phyloP scores from a whole-genome alignment of 2,888 invertebrate genomes.

The Baronia brevicornis region DNA sequence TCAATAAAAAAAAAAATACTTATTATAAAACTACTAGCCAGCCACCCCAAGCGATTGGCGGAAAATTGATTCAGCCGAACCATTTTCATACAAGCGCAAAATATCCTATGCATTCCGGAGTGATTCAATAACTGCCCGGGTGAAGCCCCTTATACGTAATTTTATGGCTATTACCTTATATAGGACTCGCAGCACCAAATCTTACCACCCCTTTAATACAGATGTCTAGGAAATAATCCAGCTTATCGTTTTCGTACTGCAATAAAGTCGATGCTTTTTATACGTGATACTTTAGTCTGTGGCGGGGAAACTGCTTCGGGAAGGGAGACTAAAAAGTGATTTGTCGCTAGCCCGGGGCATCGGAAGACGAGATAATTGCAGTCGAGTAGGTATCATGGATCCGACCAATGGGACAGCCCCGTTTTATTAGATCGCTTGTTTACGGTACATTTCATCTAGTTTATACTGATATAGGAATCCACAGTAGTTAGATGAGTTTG shows the following conservation, averaged over 20 bases:
- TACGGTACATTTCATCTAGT: constrained; percentile 2
- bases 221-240: constrained; percentile 18
- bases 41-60: constrained; percentile 28
- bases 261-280: neutral
- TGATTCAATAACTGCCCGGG: constrained; percentile 54
- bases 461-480: constrained; percentile 3
- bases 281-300: constrained; percentile 9
- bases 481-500: too few relatives aligned
- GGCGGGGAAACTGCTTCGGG: constrained; percentile 7
- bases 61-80: constrained; percentile 36
- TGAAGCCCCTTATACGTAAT: constrained; percentile 44
- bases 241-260: constrained; percentile 2
- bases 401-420: constrained; percentile 59
- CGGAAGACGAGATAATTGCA: constrained; percentile 62
- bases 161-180: constrained; percentile 46
- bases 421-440: constrained; percentile 39
- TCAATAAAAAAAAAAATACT: constrained; percentile 4
- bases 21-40: constrained; percentile 8
- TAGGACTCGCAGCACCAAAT: constrained; percentile 35
- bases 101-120: constrained; percentile 59
- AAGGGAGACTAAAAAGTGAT: constrained; percentile 50
- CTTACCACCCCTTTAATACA: constrained; percentile 31
- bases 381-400: constrained; percentile 54
- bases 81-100: constrained; percentile 38
- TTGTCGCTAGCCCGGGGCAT: constrained; percentile 53